Evolutionary conservation across 2,888 invertebrate species (phyloP).

Genomic region (Nemotelus nigrinus): DNA sequence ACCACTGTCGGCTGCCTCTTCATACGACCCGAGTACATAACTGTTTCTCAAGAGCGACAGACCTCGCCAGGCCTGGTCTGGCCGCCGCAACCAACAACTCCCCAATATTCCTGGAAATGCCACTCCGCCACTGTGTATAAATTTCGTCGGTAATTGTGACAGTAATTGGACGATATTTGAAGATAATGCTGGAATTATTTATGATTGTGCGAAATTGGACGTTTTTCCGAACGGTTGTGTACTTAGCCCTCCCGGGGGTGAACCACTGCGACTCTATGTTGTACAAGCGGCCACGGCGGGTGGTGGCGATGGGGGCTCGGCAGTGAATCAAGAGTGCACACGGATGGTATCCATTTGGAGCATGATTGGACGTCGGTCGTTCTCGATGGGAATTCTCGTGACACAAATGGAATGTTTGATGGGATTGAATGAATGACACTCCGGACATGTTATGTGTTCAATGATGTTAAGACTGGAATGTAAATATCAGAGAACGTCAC

Average conservation of each 20-base stretch:
- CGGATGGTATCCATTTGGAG: neutral
- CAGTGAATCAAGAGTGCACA: neutral
- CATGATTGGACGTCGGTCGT: slow-evolving; percentile 14
- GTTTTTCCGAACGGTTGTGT: slow-evolving; percentile 33
- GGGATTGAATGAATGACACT: slow-evolving; percentile 36
- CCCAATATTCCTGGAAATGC: neutral
- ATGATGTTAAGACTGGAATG: slow-evolving; percentile 9
- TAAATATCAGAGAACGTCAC: slow-evolving; percentile 14
- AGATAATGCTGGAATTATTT: slow-evolving; percentile 52
- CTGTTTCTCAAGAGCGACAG: neutral
- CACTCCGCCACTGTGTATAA: slow-evolving; percentile 50
- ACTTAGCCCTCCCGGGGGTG: neutral
- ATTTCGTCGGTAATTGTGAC: slow-evolving; percentile 62
- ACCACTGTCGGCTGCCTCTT: neutral
- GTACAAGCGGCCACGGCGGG: neutral
- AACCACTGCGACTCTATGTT: neutral
- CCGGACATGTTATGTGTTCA: slow-evolving; percentile 29
- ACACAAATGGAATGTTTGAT: slow-evolving; percentile 44
- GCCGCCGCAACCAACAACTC: neutral
- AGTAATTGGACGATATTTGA: slow-evolving; percentile 64
- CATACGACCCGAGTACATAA: neutral
- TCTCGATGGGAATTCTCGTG: slow-evolving; percentile 33
- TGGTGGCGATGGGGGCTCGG: neutral
- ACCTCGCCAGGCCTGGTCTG: neutral
- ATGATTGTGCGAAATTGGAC: slow-evolving; percentile 45